These are phyloP conservation scores for Dicerorhinus sumatrensis DNA, from an alignment of 2,113 vertebrate genomes.

Conservation along the genomic window DNA sequence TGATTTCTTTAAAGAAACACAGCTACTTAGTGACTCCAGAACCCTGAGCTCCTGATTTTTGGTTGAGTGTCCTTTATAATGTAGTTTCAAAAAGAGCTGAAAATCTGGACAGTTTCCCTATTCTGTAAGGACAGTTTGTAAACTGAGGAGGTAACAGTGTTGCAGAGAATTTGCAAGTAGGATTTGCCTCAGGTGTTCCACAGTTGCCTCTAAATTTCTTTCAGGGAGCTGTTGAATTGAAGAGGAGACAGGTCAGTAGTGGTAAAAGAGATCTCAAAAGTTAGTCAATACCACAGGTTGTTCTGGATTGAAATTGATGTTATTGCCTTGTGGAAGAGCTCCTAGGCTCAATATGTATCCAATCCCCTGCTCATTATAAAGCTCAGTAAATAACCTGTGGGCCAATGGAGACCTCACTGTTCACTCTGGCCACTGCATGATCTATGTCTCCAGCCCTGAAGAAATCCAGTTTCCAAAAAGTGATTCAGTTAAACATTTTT, in stretches of 20 bases:
- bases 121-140: conserved; percentile 55
- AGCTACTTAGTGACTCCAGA: conserved; percentile 33
- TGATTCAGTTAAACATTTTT: conserved; percentile 56
- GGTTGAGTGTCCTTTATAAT: neutral
- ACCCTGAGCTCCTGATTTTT: neutral
- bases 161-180: conserved; percentile 41
- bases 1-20: conserved; percentile 26
- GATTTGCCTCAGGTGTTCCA: conserved; percentile 55
- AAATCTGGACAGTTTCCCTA: neutral
- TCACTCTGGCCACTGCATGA: conserved; percentile 33
- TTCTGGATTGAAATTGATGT: conserved; percentile 72
- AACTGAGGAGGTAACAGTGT: conserved; percentile 2
- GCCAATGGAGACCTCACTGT: conserved; percentile 46
- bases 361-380: conserved; percentile 51
- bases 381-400: conserved; percentile 61
- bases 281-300: conserved; percentile 70
- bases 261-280: conserved; percentile 58
- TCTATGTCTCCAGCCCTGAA: conserved; percentile 49
- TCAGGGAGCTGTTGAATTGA: conserved; percentile 61
- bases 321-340: conserved; percentile 56
- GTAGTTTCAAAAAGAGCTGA: conserved; percentile 37
- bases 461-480: conserved; percentile 61
- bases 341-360: conserved; percentile 47
- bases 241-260: conserved; percentile 59
- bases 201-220: conserved; percentile 61